Conservation (phyloP, 2,888 invertebrate species). For the Hirtodrosophila cameraria region DNA sequence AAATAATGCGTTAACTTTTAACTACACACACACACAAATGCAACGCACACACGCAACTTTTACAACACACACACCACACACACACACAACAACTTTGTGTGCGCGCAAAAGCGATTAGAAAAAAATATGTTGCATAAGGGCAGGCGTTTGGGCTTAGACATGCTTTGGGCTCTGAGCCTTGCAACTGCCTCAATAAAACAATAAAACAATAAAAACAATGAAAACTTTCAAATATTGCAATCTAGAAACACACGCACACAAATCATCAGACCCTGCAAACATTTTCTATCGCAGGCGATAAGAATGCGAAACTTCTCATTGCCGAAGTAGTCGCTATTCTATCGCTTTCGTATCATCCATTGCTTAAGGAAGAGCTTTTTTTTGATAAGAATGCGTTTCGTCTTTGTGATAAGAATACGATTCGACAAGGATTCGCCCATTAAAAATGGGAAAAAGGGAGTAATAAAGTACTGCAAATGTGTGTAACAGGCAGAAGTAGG, state of each 20-base stretch:
- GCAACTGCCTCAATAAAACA: slow-evolving; percentile 35
- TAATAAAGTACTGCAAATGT: too few species aligned
- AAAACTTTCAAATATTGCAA: slow-evolving; percentile 68
- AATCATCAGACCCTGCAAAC: too few species aligned
- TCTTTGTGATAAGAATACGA: too few species aligned
- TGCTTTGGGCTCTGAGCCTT: background rate
- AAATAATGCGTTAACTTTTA: slow-evolving; percentile 80
- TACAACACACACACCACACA: background rate
- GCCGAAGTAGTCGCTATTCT: too few species aligned
- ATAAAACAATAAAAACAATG: slow-evolving; percentile 24
- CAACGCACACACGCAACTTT: slow-evolving; percentile 32
- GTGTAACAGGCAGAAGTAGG: too few species aligned
- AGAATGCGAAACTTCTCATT: too few species aligned
- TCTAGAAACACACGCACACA: slow-evolving; percentile 3
- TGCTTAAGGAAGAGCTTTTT: too few species aligned
- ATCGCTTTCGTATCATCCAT: too few species aligned
- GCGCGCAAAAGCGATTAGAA: slow-evolving; percentile 47
- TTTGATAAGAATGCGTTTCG: too few species aligned
- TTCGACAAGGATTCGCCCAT: too few species aligned
- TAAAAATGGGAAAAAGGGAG: too few species aligned
- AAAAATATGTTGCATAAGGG: slow-evolving; percentile 52
- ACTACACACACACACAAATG: slow-evolving; percentile 10
- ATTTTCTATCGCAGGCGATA: too few species aligned
- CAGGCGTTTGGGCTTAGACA: slow-evolving; percentile 33
- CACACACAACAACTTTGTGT: slow-evolving; percentile 37